Evolutionary conservation across 2,113 vertebrate genomes (phyloP).

Genomic region (Gulo gulo): DNA sequence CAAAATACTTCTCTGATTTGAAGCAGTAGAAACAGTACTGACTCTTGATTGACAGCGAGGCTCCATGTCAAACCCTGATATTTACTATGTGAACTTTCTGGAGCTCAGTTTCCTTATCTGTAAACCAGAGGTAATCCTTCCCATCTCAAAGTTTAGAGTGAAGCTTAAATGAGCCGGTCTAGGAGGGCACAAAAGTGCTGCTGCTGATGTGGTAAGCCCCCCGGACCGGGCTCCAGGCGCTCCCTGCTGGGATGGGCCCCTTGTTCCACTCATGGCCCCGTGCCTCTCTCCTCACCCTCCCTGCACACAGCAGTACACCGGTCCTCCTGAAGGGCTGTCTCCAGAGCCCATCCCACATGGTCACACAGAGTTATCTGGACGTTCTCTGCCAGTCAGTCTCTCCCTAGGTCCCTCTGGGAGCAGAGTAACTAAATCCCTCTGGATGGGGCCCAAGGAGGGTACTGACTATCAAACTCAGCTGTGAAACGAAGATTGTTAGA

Average conservation of each 20-base stretch:
- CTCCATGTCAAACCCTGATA: not conserved
- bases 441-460: not conserved
- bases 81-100: not conserved
- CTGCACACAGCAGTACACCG: not conserved
- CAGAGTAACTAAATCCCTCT: not conserved
- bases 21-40: not conserved
- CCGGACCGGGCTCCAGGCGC: not conserved
- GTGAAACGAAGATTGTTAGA: not conserved
- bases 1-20: not conserved
- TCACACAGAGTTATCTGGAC: too few relatives aligned
- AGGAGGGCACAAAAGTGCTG: not conserved
- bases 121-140: not conserved
- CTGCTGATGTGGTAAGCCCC: not conserved
- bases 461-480: not conserved
- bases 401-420: not conserved
- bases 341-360: too few relatives aligned
- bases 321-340: not conserved
- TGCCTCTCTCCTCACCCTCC: not conserved
- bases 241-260: not conserved
- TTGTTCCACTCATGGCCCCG: accelerated
- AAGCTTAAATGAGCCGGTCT: not conserved
- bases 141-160: not conserved
- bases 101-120: not conserved
- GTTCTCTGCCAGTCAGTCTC: not conserved
- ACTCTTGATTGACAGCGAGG: not conserved